Percentiles rank a stretch among this genome's conserved stretches.
phyloP scores from a whole-genome alignment of 2,113 vertebrate genomes.

The Menidia beryllina region DNA sequence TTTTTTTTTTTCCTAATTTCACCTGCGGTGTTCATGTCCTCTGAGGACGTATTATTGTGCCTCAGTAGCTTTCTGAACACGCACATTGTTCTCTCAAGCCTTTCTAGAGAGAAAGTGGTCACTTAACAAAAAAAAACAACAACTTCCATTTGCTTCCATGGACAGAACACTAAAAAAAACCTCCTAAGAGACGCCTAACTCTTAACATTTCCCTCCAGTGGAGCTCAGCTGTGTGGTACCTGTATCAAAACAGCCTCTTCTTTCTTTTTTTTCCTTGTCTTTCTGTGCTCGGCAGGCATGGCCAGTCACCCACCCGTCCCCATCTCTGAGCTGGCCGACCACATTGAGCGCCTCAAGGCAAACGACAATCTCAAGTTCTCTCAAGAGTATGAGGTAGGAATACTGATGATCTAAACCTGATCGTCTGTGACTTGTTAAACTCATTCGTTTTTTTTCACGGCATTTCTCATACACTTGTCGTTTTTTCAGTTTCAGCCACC shows the following conservation, averaged over 20 bases:
- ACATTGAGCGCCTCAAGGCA: conserved; percentile 95
- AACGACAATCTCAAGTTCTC: conserved; percentile 99
- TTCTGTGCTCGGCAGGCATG: conserved; percentile 87
- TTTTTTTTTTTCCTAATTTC: conserved; percentile 29
- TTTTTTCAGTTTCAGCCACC: conserved; percentile 16
- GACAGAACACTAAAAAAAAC: conserved; percentile 67
- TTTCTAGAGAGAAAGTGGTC: conserved; percentile 59
- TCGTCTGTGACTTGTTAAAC: conserved; percentile 45
- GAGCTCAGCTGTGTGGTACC: conserved; percentile 33
- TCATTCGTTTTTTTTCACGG: conserved; percentile 27
- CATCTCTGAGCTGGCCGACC: conserved; percentile 93
- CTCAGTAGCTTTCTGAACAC: conserved; percentile 79
- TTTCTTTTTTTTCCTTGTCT: too few species aligned
- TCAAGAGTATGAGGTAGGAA: conserved; percentile 97
- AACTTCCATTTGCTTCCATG: conserved; percentile 68
- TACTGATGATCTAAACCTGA: conserved; percentile 57
- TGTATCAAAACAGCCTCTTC: conserved; percentile 48
- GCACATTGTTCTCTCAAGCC: conserved; percentile 63
- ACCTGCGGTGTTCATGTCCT: conserved; percentile 60
- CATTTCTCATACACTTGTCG: conserved; percentile 22
- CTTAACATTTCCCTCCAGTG: conserved; percentile 56
- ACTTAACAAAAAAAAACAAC: conserved; percentile 60
- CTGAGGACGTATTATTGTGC: conserved; percentile 85
- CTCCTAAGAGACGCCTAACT: conserved; percentile 59
- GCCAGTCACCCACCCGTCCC: conserved; percentile 94